Evolutionary conservation across 2,113 vertebrate genomes (phyloP).

Genomic region (Dendrocopos noguchii): DNA sequence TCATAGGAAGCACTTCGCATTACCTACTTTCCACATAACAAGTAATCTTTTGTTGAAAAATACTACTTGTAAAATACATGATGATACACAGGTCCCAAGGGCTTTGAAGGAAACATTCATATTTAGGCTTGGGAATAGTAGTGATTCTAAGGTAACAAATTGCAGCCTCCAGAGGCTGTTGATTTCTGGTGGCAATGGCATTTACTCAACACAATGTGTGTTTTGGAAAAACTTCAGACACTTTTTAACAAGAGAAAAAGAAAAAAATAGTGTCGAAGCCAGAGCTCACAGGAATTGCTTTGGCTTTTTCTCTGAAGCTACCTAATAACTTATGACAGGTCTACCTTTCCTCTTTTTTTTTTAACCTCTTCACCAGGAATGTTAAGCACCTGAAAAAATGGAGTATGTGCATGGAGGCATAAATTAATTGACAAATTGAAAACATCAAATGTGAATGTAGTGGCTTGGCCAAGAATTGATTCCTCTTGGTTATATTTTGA

Average conservation of each 20-base stretch:
- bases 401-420: neutral
- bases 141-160: neutral
- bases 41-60: neutral
- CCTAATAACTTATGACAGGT: neutral
- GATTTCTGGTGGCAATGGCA: neutral
- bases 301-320: neutral
- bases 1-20: neutral
- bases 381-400: neutral
- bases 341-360: neutral
- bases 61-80: neutral
- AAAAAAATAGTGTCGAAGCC: neutral
- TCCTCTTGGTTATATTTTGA: neutral
- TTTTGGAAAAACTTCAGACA: neutral
- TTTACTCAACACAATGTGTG: neutral
- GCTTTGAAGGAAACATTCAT: neutral
- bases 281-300: neutral
- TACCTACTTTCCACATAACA: neutral
- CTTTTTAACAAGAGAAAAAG: neutral
- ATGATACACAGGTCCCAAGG: neutral
- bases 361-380: neutral
- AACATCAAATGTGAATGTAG: neutral
- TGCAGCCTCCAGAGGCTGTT: neutral
- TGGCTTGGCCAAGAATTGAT: neutral
- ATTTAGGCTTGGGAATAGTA: neutral
- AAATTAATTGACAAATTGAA: neutral